Percentiles rank a stretch among this genome's conserved stretches.
phyloP scores from a whole-genome alignment of 2,888 invertebrate genomes.

The Xestia xanthographa region DNA sequence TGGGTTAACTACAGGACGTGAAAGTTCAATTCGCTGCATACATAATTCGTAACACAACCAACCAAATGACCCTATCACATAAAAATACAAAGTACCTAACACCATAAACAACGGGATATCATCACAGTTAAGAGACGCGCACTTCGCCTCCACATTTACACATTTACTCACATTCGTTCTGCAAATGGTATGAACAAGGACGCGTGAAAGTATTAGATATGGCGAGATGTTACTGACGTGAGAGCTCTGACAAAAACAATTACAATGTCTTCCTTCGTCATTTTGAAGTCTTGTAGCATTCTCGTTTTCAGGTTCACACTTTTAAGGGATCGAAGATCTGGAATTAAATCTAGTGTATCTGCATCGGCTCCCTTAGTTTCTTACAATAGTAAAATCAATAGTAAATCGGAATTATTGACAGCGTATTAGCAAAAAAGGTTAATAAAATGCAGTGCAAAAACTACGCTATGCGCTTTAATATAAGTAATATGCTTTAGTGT shows the following conservation, averaged over 20 bases:
- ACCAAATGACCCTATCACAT: neutral
- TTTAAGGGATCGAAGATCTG: neutral
- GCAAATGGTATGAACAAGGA: neutral
- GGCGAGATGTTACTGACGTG: neutral
- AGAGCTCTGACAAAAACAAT: neutral
- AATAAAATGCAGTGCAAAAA: neutral
- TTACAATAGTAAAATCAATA: neutral
- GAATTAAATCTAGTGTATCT: neutral
- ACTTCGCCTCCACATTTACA: constrained; percentile 1
- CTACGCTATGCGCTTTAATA: neutral
- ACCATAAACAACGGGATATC: constrained; percentile 2
- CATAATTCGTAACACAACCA: neutral
- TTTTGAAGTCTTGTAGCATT: neutral
- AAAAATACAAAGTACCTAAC: neutral
- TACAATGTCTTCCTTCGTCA: neutral
- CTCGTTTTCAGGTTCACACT: neutral
- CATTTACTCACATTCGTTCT: constrained; percentile 4
- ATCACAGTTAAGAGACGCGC: constrained; percentile 13
- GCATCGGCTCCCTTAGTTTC: too few species aligned
- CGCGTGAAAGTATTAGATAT: neutral
- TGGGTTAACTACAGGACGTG: neutral
- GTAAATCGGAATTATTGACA: neutral
- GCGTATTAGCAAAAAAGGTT: too few species aligned
- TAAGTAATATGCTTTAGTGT: neutral
- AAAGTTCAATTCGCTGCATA: neutral